Evolutionary conservation across 2,113 vertebrate genomes (phyloP).

Genomic region (Aspiorhynchus laticeps): DNA sequence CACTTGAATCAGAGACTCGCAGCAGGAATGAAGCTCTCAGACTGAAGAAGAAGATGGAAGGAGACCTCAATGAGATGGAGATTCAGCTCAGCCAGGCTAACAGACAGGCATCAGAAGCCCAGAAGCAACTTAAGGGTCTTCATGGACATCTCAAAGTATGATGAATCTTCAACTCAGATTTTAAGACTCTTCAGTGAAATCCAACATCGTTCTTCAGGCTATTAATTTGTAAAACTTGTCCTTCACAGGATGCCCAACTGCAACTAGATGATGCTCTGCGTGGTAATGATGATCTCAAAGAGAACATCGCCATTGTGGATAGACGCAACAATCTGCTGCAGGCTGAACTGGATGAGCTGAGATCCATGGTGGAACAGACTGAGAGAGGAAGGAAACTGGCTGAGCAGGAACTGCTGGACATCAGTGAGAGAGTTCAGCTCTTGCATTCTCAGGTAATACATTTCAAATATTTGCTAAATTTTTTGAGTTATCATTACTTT

Average conservation of each 20-base stretch:
- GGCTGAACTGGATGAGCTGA: no score
- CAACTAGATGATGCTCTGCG: no score
- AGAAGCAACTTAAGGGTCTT: slow-evolving; percentile 78
- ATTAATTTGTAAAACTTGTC: neutral
- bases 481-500: no score
- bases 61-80: slow-evolving; percentile 79
- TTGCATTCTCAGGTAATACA: slow-evolving; percentile 85
- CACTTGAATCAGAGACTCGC: slow-evolving; percentile 86
- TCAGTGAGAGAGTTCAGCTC: slow-evolving; percentile 68
- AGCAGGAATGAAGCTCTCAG: slow-evolving; percentile 84
- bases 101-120: slow-evolving; percentile 74
- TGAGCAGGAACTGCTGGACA: no score
- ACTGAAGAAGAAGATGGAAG: slow-evolving; percentile 79
- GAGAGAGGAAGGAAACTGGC: no score
- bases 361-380: no score
- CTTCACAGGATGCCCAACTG: no score
- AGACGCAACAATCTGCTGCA: no score
- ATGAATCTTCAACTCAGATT: neutral
- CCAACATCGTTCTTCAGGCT: neutral
- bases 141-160: slow-evolving; percentile 75
- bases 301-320: no score
- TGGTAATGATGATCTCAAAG: slow-evolving; percentile 56
- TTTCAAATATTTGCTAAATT: no score
- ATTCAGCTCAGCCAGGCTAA: slow-evolving; percentile 79
- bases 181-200: no score